Evolutionary conservation across 2,888 invertebrate genomes (phyloP).

Genomic region (Hypomecis punctinalis): DNA sequence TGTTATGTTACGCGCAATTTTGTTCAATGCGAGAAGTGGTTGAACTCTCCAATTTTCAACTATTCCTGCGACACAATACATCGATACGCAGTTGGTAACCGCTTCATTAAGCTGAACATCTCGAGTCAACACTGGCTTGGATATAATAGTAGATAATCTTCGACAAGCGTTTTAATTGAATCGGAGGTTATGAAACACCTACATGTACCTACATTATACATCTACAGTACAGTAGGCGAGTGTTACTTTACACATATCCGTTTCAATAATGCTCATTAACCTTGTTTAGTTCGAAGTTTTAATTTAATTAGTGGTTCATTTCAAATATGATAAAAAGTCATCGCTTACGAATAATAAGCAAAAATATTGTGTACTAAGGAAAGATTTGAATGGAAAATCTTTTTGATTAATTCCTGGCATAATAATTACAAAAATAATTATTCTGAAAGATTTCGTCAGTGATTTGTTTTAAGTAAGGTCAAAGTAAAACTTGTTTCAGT

Average conservation of each 20-base stretch:
- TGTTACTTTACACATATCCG: not conserved
- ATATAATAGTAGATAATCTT: slow-evolving; percentile 59
- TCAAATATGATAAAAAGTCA: too few species aligned
- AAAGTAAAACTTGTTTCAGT: too few species aligned
- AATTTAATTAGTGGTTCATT: not conserved
- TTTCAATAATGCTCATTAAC: slow-evolving; percentile 7
- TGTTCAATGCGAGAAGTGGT: too few species aligned
- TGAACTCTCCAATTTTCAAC: too few species aligned
- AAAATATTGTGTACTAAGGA: too few species aligned
- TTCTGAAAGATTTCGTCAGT: too few species aligned
- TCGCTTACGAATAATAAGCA: too few species aligned
- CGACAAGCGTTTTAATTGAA: slow-evolving; percentile 63
- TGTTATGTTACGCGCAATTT: too few species aligned
- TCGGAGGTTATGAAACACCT: slow-evolving; percentile 16
- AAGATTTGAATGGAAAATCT: too few species aligned
- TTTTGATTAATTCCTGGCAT: too few species aligned
- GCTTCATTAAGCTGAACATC: slow-evolving; percentile 43
- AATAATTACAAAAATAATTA: too few species aligned
- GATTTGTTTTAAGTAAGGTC: too few species aligned
- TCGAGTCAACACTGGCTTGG: slow-evolving; percentile 42
- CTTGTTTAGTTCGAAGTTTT: not conserved
- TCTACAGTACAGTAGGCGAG: not conserved
- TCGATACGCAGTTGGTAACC: slow-evolving; percentile 23
- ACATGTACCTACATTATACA: not conserved
- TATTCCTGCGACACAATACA: not conserved